Evolutionary conservation across 1,140 invertebrate species (phyloP).

Genomic region (Periplaneta americana): DNA sequence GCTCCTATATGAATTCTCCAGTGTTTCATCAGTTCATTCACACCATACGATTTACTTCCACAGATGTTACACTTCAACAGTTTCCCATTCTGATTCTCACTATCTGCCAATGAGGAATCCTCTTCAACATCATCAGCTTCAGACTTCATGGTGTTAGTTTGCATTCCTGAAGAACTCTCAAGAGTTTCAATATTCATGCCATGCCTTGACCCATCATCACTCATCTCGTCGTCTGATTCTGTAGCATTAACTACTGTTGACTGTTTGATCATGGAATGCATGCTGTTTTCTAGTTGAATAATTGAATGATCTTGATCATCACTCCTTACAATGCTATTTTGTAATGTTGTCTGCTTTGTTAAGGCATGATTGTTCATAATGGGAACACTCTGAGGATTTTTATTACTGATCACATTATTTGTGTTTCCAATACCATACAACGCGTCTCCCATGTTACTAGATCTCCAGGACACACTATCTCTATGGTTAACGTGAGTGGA

Average conservation of each 20-base stretch:
- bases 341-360: not conserved
- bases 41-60: not conserved
- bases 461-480: not conserved
- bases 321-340: not conserved
- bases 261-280: not conserved
- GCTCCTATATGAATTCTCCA: not conserved
- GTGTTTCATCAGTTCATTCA: not conserved
- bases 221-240: too few species aligned
- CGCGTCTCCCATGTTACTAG: not conserved
- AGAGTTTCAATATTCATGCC: too few species aligned
- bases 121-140: not conserved
- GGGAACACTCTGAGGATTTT: not conserved
- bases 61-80: not conserved
- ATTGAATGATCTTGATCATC: not conserved
- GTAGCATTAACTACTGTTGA: not conserved
- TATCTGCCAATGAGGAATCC: not conserved
- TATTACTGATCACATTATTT: not conserved
- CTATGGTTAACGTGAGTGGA: not conserved
- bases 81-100: not conserved
- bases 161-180: too few species aligned
- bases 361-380: not conserved
- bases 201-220: too few species aligned
- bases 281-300: not conserved
- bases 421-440: not conserved
- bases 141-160: too few species aligned